Conservation (phyloP, 1,140 invertebrate genomes). For the Achatina immaculata region DNA sequence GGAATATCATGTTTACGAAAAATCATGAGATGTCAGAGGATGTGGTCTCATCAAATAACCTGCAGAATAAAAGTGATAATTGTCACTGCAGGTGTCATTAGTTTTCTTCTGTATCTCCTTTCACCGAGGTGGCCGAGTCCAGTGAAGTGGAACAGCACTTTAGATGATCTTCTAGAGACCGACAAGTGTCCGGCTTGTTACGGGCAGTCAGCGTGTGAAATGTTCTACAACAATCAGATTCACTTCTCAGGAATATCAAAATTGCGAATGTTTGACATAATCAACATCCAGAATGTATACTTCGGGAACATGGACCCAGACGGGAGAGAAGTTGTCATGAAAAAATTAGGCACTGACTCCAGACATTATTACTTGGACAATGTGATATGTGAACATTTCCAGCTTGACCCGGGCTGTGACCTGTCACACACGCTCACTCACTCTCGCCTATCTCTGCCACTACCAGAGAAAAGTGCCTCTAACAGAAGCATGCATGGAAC, state of each 20-base stretch:
- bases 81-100: slow-evolving; percentile 22
- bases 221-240: slow-evolving; percentile 69
- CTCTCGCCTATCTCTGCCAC: slow-evolving; percentile 57
- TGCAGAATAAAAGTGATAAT: slow-evolving; percentile 32
- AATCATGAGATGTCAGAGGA: slow-evolving; percentile 17
- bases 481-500: slow-evolving; percentile 45
- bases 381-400: slow-evolving; percentile 70
- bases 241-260: slow-evolving; percentile 68
- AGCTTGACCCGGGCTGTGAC: slow-evolving; percentile 62
- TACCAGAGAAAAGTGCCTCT: too few relatives aligned
- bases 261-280: slow-evolving; percentile 71
- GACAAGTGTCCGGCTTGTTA: slow-evolving; percentile 79
- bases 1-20: slow-evolving; percentile 31
- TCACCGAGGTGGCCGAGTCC: not conserved
- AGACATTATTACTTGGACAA: slow-evolving; percentile 74
- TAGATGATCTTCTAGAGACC: slow-evolving; percentile 68
- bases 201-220: slow-evolving; percentile 75
- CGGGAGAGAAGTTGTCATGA: slow-evolving; percentile 68
- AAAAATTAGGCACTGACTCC: slow-evolving; percentile 75
- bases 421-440: slow-evolving; percentile 49
- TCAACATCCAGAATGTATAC: slow-evolving; percentile 78
- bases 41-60: slow-evolving; percentile 22
- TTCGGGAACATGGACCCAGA: slow-evolving; percentile 67
- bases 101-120: slow-evolving; percentile 26
- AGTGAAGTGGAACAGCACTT: slow-evolving; percentile 46